Evolutionary conservation across 2,113 vertebrate species (phyloP).

Genomic region (Pycnonotus jocosus): DNA sequence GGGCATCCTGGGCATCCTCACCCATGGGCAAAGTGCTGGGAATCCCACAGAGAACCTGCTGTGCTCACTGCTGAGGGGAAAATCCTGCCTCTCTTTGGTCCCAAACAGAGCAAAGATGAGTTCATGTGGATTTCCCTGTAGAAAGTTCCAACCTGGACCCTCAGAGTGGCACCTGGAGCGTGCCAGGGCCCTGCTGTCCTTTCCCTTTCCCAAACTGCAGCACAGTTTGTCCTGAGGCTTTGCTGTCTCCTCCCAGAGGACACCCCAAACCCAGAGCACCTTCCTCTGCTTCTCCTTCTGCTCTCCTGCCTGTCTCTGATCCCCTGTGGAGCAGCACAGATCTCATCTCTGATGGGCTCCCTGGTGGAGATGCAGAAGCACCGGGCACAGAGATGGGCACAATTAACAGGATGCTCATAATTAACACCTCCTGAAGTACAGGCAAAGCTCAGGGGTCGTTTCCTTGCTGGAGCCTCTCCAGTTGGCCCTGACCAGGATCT

Average conservation of each 20-base stretch:
- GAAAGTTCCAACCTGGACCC: not conserved
- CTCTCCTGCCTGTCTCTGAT: not conserved
- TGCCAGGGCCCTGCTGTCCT: not conserved
- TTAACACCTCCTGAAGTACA: not conserved
- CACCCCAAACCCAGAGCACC: rapidly evolving
- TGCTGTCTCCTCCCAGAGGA: not conserved
- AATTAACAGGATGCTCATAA: not conserved
- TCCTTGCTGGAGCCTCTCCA: not conserved
- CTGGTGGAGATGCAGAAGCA: not conserved
- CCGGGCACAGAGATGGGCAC: not conserved
- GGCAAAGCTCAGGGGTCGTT: not conserved
- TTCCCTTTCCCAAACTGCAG: not conserved
- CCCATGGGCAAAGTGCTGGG: not conserved
- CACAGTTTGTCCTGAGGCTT: not conserved
- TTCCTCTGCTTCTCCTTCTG: not conserved
- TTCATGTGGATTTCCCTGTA: not conserved
- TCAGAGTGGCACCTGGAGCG: rapidly evolving
- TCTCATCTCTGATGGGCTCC: rapidly evolving
- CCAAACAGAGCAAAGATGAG: not conserved
- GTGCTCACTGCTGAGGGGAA: not conserved
- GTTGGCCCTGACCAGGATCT: not conserved
- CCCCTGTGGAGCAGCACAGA: not conserved
- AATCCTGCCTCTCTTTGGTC: not conserved
- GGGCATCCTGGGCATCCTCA: too few species aligned
- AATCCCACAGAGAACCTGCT: not conserved